phyloP scores from a whole-genome alignment of 2,797 vertebrate genomes.

The Falco berigora region DNA sequence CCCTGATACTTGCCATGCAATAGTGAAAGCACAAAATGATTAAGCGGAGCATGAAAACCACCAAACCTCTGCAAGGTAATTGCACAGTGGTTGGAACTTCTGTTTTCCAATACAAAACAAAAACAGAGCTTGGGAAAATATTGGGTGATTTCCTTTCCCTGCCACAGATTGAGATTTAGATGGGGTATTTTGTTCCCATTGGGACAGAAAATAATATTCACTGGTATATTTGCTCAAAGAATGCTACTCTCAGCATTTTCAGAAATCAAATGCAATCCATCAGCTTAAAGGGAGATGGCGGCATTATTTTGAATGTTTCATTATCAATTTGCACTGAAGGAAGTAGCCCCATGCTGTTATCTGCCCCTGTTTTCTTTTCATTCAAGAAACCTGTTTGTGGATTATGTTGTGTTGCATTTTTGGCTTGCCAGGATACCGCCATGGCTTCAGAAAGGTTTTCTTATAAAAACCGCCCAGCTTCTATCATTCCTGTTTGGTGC shows the following conservation, averaged over 20 bases:
- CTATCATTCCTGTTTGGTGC: slow-evolving; percentile 61
- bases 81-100: background rate
- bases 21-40: background rate
- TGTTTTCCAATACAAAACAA: background rate
- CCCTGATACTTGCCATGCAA: background rate
- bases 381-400: slow-evolving; percentile 46
- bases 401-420: slow-evolving; percentile 36
- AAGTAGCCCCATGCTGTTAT: slow-evolving; percentile 32
- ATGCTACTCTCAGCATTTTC: slow-evolving; percentile 8
- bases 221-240: background rate
- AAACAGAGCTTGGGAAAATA: background rate
- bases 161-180: background rate
- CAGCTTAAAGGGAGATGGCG: slow-evolving; percentile 13
- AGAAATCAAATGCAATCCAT: slow-evolving; percentile 37
- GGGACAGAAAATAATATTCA: slow-evolving; percentile 50
- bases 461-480: slow-evolving; percentile 10
- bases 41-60: background rate
- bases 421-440: slow-evolving; percentile 43
- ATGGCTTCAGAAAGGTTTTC: slow-evolving; percentile 59
- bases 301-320: slow-evolving; percentile 11
- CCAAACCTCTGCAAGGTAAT: background rate
- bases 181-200: background rate
- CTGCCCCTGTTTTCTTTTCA: slow-evolving; percentile 49
- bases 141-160: background rate
- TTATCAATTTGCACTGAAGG: slow-evolving; percentile 28